These are phyloP conservation scores for Capra hircus DNA, from an alignment of 2,113 vertebrate species.

Conservation along the genomic window DNA sequence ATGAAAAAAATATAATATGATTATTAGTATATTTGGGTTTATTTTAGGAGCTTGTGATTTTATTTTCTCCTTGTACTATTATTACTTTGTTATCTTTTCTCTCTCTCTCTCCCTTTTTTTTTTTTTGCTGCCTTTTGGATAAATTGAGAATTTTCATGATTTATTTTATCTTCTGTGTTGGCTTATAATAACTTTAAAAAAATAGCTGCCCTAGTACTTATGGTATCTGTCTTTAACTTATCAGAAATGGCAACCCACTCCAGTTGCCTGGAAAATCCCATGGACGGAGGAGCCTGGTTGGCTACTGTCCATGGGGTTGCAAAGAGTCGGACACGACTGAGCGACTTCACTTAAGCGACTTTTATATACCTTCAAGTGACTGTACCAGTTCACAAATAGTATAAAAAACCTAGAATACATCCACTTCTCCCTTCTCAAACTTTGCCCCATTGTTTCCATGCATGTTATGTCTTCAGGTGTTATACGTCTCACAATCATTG, in stretches of 20 bases:
- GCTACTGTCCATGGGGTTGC: too few species aligned
- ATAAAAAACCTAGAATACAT: not conserved
- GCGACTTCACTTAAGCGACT: fast-evolving
- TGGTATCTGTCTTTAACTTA: not conserved
- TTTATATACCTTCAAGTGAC: not conserved
- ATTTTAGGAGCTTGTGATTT: not conserved
- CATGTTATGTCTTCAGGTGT: not conserved
- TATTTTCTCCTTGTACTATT: not conserved
- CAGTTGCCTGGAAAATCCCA: not conserved
- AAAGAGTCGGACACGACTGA: fast-evolving
- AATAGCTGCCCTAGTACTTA: not conserved
- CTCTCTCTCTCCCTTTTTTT: not conserved
- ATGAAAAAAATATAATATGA: not conserved
- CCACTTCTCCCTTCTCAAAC: not conserved
- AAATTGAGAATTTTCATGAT: not conserved
- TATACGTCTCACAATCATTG: not conserved
- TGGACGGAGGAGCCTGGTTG: too few species aligned
- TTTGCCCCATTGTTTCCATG: not conserved
- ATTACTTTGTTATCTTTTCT: not conserved
- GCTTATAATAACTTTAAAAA: not conserved
- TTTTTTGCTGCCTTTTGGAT: not conserved
- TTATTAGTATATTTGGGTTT: not conserved
- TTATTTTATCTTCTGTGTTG: not conserved
- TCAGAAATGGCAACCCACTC: not conserved
- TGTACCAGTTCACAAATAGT: not conserved